Percentiles rank a stretch among this genome's conserved stretches.
These are phyloP conservation scores for Trichogramma evanescens DNA, from an alignment of 2,888 invertebrate species.

Conservation along the genomic window DNA sequence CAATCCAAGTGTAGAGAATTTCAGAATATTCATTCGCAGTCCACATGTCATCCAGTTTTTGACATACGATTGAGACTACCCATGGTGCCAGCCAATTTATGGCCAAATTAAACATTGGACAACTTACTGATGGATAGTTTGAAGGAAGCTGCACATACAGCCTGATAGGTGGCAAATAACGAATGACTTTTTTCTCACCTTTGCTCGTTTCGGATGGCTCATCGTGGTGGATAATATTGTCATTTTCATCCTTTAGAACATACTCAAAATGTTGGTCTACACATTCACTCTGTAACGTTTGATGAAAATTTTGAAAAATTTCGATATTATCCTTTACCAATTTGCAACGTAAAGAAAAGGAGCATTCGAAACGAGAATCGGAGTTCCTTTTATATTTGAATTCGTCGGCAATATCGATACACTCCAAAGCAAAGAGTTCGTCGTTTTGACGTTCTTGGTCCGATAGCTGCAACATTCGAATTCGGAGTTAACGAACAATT, in stretches of 20 bases:
- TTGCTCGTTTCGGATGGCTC: too few relatives aligned
- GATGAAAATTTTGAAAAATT: neutral
- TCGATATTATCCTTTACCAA: conserved; percentile 6
- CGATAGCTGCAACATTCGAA: conserved; percentile 9
- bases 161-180: conserved; percentile 29
- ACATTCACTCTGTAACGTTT: too few relatives aligned
- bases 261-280: too few relatives aligned
- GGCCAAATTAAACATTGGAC: conserved; percentile 29
- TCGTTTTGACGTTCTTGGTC: conserved; percentile 27
- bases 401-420: conserved; percentile 27
- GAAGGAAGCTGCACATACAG: conserved; percentile 26
- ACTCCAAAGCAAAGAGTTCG: conserved; percentile 29
- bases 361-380: conserved; percentile 21
- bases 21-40: conserved; percentile 27
- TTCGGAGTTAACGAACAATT: too few relatives aligned
- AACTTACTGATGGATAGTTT: conserved; percentile 28
- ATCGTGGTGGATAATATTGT: too few relatives aligned
- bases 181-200: conserved; percentile 8
- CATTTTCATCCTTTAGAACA: too few relatives aligned
- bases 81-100: conserved; percentile 32
- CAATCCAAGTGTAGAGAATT: conserved; percentile 33
- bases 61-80: conserved; percentile 29
- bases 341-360: conserved; percentile 19
- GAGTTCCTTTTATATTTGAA: conserved; percentile 22
- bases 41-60: conserved; percentile 36